These are phyloP conservation scores for Neofelis nebulosa DNA, from an alignment of 2,113 vertebrate genomes.

Conservation along the genomic window DNA sequence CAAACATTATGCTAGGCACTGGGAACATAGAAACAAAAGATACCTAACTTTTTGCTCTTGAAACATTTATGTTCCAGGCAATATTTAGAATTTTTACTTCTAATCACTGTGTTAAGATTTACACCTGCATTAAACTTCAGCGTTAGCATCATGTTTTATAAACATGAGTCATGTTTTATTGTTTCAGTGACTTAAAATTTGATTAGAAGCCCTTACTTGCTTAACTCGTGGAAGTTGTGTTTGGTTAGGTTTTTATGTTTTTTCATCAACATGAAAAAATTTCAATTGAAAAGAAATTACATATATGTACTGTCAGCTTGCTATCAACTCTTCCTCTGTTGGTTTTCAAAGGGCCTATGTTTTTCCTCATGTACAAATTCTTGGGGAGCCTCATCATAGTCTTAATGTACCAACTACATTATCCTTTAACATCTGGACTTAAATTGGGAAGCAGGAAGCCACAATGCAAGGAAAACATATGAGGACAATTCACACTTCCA, in stretches of 20 bases:
- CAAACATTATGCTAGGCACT: neutral
- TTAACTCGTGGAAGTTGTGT: neutral
- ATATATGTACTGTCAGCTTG: neutral
- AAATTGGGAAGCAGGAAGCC: neutral
- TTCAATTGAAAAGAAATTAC: neutral
- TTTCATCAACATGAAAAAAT: neutral
- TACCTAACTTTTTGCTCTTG: neutral
- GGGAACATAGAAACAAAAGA: neutral
- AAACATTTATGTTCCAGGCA: neutral
- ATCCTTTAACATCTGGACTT: neutral
- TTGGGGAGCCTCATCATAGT: neutral
- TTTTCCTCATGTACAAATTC: neutral
- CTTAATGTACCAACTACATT: neutral
- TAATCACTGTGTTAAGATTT: neutral
- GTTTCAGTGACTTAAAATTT: constrained; percentile 33
- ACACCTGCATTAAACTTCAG: neutral
- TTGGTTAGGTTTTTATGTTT: neutral
- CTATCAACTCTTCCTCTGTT: neutral
- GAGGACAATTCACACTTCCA: neutral
- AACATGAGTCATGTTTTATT: neutral
- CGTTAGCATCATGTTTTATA: neutral
- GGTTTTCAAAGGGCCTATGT: neutral
- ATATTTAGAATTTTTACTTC: neutral
- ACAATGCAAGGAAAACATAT: neutral
- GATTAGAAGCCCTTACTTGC: neutral